Evolutionary conservation across 2,797 vertebrate species (phyloP).

Genomic region (Takifugu ocellatus): DNA sequence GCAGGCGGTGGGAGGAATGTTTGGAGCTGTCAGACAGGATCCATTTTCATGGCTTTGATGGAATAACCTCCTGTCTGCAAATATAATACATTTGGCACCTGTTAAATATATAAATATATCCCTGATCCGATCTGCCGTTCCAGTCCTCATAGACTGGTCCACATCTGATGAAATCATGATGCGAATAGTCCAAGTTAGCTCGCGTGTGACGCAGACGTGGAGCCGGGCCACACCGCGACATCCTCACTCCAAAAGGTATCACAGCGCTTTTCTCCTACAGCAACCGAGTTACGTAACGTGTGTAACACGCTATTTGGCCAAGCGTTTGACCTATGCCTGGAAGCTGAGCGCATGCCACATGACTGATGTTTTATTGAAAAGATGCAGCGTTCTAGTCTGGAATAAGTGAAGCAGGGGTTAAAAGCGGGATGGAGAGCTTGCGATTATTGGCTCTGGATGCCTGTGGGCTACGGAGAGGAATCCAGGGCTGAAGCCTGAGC

Average conservation of each 20-base stretch:
- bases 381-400: constrained; percentile 37
- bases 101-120: too few relatives aligned
- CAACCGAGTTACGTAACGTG: constrained; percentile 17
- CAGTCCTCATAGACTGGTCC: too few relatives aligned
- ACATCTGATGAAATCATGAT: too few relatives aligned
- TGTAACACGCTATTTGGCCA: constrained; percentile 21
- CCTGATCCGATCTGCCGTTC: too few relatives aligned
- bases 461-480: constrained; percentile 7
- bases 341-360: constrained; percentile 38
- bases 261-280: background rate
- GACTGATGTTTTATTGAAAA: constrained; percentile 30
- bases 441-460: constrained; percentile 18
- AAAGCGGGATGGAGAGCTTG: constrained; percentile 21
- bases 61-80: too few relatives aligned
- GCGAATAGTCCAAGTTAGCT: too few relatives aligned
- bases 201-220: too few relatives aligned
- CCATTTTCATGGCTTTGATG: background rate
- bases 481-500: constrained; percentile 1
- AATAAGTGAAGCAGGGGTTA: constrained; percentile 40
- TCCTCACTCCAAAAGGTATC: too few relatives aligned
- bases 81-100: too few relatives aligned
- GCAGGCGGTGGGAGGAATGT: background rate
- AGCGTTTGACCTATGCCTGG: constrained; percentile 31
- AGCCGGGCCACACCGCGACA: too few relatives aligned
- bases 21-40: background rate